These are phyloP conservation scores for Drosophila arizonae DNA, from an alignment of 1,140 invertebrate species.

Conservation along the genomic window DNA sequence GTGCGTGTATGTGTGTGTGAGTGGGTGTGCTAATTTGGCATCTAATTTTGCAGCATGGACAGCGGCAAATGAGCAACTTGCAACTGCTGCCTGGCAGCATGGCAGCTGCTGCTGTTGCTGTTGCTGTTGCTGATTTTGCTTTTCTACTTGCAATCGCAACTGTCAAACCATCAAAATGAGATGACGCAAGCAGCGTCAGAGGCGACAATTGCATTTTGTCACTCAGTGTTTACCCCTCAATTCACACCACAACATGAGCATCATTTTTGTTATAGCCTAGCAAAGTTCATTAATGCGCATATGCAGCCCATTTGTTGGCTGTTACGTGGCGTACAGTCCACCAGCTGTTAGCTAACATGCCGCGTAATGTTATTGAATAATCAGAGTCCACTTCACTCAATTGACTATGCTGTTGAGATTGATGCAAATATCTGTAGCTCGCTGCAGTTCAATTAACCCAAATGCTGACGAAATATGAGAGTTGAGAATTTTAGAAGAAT, in stretches of 20 bases:
- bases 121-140: constrained; percentile 36
- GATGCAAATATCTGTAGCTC: background rate
- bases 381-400: background rate
- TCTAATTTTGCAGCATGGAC: constrained; percentile 70
- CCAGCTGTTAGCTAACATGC: constrained; percentile 24
- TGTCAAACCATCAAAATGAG: constrained; percentile 71
- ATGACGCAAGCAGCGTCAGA: constrained; percentile 48
- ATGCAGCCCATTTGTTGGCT: constrained; percentile 12
- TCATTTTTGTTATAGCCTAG: constrained; percentile 20
- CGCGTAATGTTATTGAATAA: background rate
- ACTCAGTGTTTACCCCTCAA: constrained; percentile 17
- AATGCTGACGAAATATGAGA: background rate
- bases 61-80: constrained; percentile 67
- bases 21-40: constrained; percentile 72
- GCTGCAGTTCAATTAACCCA: background rate
- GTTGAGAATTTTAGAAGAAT: too few species aligned
- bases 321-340: constrained; percentile 5
- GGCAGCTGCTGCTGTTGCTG: constrained; percentile 23
- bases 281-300: constrained; percentile 47
- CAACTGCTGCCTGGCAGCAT: constrained; percentile 12
- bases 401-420: background rate
- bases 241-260: constrained; percentile 16
- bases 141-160: constrained; percentile 39
- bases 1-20: background rate
- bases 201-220: constrained; percentile 62